Evolutionary conservation across 2,113 vertebrate species (phyloP), one percentile per base, ranked within the genome.

Genomic region (Corydoras maculifer): DNA sequence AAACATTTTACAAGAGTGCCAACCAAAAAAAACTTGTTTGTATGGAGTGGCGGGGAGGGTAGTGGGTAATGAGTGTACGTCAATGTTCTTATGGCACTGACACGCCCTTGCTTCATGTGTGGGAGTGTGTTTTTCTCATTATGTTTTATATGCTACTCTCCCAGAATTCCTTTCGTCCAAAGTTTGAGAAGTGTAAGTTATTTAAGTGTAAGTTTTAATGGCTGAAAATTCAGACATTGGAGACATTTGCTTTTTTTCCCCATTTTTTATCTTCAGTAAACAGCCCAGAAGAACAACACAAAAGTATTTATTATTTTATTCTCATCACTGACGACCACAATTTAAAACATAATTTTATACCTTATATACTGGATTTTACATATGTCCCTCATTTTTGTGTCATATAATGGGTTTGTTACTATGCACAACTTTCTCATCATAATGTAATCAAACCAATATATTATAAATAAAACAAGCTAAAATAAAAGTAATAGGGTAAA

Each of bases 231-330:
- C 80, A 80, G 75, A 73, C 82, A 74, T 84, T 82, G 82, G 69
- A 83, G 82, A 80, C 79, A 84, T 88, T 84, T 85, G 85, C 76
- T 75, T 82, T 86, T 86, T 84, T 84, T 85, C 80, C 82, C 58
- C 29, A 74, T 32, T 78, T 78, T 75, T 77, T 35, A 72, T 73
- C 75, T 74, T 43, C 35, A 43, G 35, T 43, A 43, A 43, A 43
- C 35, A 69, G 79, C 81, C 66, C 78, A 77, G 70, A 76, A 83
- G 78, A 78, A 76, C 74, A 70, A 60, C 68, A 75, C 84, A 77
- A 80, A 78, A 68, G 69, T 76, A 73, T 83, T 85, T 84, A 75
- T 65, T 70, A 73, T 25, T 25, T 25, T 25, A 25, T 25, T 25
- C 18, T 25, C 18, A 2, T 25, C 69, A 71, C 64, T 79, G 79